phyloP scores from a whole-genome alignment of 2,888 invertebrate species.

The Acronicta psi region DNA sequence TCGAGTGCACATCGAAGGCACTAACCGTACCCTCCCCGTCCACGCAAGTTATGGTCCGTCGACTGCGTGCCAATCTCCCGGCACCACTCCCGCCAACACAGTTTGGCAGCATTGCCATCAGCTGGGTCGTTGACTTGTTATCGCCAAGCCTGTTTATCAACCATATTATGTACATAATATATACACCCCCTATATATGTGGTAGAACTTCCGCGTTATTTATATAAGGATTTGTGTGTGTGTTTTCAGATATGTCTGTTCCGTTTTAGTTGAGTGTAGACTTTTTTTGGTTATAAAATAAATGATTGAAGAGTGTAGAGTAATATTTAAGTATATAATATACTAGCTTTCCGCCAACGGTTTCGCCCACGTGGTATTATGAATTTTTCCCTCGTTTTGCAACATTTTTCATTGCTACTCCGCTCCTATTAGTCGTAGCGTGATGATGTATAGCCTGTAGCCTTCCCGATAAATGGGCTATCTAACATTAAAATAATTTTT shows the following conservation, averaged over 20 bases:
- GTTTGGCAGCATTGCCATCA: constrained; percentile 48
- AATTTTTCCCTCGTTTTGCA: too few species aligned
- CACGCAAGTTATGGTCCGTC: constrained; percentile 18
- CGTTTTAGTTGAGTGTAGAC: not conserved
- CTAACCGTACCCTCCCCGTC: constrained; percentile 22
- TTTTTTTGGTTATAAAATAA: too few species aligned
- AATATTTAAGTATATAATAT: too few species aligned
- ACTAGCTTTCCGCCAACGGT: too few species aligned
- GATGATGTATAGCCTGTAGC: too few species aligned
- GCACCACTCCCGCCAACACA: constrained; percentile 40
- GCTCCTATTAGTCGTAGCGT: too few species aligned
- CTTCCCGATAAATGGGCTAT: too few species aligned
- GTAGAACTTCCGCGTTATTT: constrained; percentile 38
- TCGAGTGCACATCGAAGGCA: constrained; percentile 16
- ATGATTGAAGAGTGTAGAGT: too few species aligned
- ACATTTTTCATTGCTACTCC: too few species aligned
- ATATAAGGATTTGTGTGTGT: constrained; percentile 22
- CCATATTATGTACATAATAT: constrained; percentile 28
- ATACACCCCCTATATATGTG: constrained; percentile 10
- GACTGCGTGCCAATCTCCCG: constrained; percentile 32
- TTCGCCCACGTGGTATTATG: too few species aligned
- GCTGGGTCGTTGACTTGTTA: constrained; percentile 49
- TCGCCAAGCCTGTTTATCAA: constrained; percentile 47
- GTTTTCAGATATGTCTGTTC: constrained; percentile 12
- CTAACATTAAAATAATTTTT: too few species aligned